Conservation (phyloP, 2,113 vertebrate genomes). For the Setophaga kirtlandii region DNA sequence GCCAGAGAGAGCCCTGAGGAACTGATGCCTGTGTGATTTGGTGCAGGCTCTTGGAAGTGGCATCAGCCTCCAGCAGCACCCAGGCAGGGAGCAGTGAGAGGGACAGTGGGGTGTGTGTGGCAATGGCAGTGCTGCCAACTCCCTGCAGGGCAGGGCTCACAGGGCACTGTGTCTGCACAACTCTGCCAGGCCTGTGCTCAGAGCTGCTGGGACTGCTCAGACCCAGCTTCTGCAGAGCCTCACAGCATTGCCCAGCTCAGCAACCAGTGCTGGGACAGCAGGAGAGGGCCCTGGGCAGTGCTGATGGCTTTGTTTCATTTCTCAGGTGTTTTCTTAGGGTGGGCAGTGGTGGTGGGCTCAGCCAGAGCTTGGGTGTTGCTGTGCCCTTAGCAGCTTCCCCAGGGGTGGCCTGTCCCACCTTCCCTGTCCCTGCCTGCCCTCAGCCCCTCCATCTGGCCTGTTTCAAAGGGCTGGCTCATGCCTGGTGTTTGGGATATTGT, state of each 20-base stretch:
- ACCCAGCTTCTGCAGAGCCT: background rate
- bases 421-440: background rate
- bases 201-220: background rate
- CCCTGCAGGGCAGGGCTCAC: background rate
- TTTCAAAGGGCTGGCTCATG: background rate
- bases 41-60: background rate
- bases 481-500: background rate
- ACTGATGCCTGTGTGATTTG: background rate
- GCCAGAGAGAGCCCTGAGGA: background rate
- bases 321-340: background rate
- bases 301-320: background rate
- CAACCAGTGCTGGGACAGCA: fast-evolving
- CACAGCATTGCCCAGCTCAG: fast-evolving
- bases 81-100: background rate
- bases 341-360: background rate
- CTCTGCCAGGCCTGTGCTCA: background rate
- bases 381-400: background rate
- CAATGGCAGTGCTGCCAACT: background rate
- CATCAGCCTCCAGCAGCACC: background rate
- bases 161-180: background rate
- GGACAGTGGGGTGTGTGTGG: background rate
- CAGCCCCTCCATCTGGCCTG: background rate
- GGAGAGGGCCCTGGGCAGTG: background rate
- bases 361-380: background rate
- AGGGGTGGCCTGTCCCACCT: background rate